phyloP scores from a whole-genome alignment of 2,888 invertebrate species.

The Glyphotaelius pellucidus region DNA sequence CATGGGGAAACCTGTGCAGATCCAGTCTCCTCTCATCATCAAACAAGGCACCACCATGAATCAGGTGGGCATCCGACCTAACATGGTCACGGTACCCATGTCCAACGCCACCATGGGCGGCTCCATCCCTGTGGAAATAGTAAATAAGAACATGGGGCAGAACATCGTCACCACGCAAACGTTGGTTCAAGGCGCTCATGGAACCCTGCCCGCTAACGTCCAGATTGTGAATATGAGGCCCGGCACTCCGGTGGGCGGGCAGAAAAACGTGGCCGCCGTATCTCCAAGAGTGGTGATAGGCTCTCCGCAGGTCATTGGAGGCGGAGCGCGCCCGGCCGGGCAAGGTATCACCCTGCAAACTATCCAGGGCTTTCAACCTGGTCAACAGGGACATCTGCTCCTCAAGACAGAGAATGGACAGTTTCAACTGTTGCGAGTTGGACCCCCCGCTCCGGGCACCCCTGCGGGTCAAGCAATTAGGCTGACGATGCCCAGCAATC shows the following conservation, averaged over 20 bases:
- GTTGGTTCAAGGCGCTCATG: slow-evolving; percentile 80
- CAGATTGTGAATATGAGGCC: slow-evolving; percentile 92
- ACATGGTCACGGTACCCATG: slow-evolving; percentile 80
- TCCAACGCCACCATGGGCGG: slow-evolving; percentile 79
- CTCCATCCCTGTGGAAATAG: slow-evolving; percentile 81
- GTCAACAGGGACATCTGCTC: slow-evolving; percentile 92
- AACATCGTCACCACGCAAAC: slow-evolving; percentile 79
- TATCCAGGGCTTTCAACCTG: slow-evolving; percentile 90
- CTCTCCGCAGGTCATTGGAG: slow-evolving; percentile 86
- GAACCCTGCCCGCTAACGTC: slow-evolving; percentile 84
- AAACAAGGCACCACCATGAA: slow-evolving; percentile 71
- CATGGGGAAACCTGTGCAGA: slow-evolving; percentile 71
- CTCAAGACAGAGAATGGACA: slow-evolving; percentile 98
- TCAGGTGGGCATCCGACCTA: slow-evolving; percentile 74
- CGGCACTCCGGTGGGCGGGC: slow-evolving; percentile 83
- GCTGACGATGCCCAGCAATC: slow-evolving; percentile 92
- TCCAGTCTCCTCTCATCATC: slow-evolving; percentile 75
- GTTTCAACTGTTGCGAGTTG: slow-evolving; percentile 93
- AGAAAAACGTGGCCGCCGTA: slow-evolving; percentile 87
- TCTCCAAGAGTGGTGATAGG: slow-evolving; percentile 91
- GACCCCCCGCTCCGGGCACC: slow-evolving; percentile 83
- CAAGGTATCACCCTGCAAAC: slow-evolving; percentile 93
- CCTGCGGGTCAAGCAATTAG: slow-evolving; percentile 86
- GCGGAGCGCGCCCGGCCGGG: slow-evolving; percentile 86
- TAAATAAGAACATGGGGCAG: slow-evolving; percentile 77